These are phyloP conservation scores for Platycheirus rosarum DNA, from an alignment of 2,888 invertebrate genomes.

Conservation along the genomic window DNA sequence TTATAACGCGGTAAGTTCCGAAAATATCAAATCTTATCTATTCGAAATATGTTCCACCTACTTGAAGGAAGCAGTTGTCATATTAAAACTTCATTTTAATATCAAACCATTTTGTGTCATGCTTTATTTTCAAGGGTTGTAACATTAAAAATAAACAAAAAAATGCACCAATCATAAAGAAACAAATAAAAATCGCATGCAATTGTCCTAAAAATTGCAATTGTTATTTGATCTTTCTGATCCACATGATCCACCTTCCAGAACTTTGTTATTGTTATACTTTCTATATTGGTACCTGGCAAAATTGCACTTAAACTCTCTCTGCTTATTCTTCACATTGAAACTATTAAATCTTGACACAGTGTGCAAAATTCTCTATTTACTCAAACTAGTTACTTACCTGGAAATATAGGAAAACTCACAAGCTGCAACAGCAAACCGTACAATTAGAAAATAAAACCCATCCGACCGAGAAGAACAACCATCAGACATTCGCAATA, in stretches of 20 bases:
- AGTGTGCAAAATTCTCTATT: slow-evolving; percentile 47
- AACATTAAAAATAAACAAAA: too few species aligned
- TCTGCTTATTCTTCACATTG: slow-evolving; percentile 11
- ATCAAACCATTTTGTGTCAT: too few species aligned
- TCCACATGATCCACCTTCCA: slow-evolving; percentile 52
- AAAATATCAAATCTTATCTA: too few species aligned
- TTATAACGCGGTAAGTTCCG: too few species aligned
- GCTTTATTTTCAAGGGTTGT: too few species aligned
- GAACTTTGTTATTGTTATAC: slow-evolving; percentile 6
- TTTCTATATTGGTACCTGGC: too few species aligned
- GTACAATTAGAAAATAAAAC: slow-evolving; percentile 38
- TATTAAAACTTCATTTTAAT: too few species aligned
- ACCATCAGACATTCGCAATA: slow-evolving; percentile 16
- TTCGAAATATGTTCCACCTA: too few species aligned
- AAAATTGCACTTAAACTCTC: slow-evolving; percentile 10
- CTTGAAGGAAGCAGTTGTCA: too few species aligned
- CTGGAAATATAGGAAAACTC: slow-evolving; percentile 31
- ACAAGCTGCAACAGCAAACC: slow-evolving; percentile 55
- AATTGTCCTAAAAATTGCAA: neutral
- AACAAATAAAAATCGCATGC: too few species aligned
- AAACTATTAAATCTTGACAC: neutral
- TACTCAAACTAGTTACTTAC: slow-evolving; percentile 30
- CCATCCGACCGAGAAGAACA: slow-evolving; percentile 16
- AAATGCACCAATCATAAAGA: too few species aligned
- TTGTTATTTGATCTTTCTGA: slow-evolving; percentile 49